Percentiles rank a stretch among this genome's conserved stretches.
phyloP scores from a whole-genome alignment of 2,797 vertebrate species.

The Ctenosaura bakeri region DNA sequence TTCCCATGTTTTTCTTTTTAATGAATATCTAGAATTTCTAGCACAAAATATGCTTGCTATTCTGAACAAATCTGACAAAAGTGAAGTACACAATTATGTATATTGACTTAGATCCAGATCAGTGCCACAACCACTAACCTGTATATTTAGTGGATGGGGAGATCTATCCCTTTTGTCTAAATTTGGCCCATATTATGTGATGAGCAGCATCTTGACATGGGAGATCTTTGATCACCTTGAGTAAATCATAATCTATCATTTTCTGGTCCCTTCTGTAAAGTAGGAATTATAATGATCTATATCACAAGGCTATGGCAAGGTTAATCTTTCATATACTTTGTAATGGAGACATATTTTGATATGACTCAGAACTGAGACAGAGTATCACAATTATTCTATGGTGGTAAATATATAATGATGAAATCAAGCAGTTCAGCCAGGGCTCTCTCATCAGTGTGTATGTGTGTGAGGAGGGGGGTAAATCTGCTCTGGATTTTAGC shows the following conservation, averaged over 20 bases:
- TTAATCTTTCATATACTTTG: neutral
- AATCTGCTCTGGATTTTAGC: too few species aligned
- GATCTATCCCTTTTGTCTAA: neutral
- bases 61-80: neutral
- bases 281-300: neutral
- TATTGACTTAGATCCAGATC: neutral
- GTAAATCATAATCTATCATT: neutral
- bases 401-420: neutral
- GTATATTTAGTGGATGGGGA: neutral
- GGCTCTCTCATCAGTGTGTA: too few species aligned
- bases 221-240: neutral
- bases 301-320: neutral
- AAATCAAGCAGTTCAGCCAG: neutral
- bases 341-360: neutral
- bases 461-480: too few species aligned
- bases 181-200: neutral
- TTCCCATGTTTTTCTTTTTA: neutral
- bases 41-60: neutral
- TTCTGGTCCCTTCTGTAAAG: neutral
- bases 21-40: neutral
- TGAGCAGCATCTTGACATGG: neutral
- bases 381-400: neutral
- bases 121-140: neutral
- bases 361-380: neutral
- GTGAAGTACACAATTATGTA: neutral